Base-by-base conservation (phyloP, 2,113 vertebrate species). In the Chloebia gouldiae region DNA sequence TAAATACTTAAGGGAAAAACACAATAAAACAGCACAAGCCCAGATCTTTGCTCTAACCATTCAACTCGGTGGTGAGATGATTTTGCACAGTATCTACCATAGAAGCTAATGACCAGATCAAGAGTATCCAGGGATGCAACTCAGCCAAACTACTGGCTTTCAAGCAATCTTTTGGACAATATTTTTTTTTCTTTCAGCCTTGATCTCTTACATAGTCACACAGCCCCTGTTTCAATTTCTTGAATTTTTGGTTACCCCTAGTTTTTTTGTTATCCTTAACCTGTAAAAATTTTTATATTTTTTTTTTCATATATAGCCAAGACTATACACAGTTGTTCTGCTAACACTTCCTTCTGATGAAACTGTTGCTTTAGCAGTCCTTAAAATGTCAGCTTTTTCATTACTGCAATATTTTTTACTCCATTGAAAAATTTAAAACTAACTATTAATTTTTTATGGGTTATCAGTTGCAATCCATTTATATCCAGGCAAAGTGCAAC, bases 391-490 rank as follows among this genome's bases (percentile, higher is more conserved):
- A 93, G 51, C 47, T 60, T 92, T 96, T 94, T 91, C 93, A 94
- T 83, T 81, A 90, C 72, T 30, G n/a, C 1, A 1, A 17, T 91
- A 51, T 70, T 92, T 96, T 86, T 90, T 88, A 83, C 70, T 83
- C 91, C 80, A 86, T 66, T 95, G 90, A 88, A 94, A 92, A 80
- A 13, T 47, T 92, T 81, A 90, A 11, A 85, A 61, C 45, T 49
- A 61, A 81, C 80, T 88, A 94, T 75, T 92, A 90, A n/a, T 81
- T 93, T 95, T 96, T 95, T 81, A 95, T 77, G 60, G 44, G 17
- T 92, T 95, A 94, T 92, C 94, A 92, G 82, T 84, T 92, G 83
- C 80, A 88, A 94, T 66, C 51, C 88, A 88, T 93, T 95, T 86
- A 86, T 81, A 95, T 16, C 64, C 80, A 75, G 54, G 56, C 83